Evolutionary conservation across 2,888 invertebrate genomes (phyloP).

Genomic region (Drosophila percnosoma): DNA sequence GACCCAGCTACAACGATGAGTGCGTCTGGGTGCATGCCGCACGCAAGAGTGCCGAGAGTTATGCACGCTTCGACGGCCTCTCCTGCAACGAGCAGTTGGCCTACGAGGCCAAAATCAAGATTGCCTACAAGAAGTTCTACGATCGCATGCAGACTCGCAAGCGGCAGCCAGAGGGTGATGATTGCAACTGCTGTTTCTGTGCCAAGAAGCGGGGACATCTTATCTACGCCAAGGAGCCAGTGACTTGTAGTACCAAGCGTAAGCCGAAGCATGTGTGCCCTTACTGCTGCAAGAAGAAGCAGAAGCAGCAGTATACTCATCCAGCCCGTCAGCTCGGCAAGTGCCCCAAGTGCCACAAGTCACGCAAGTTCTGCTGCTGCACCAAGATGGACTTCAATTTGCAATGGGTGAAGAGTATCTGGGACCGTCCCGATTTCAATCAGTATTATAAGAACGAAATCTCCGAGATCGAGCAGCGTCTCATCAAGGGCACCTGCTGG

Average conservation of each 20-base stretch:
- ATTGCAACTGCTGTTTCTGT: slow-evolving; percentile 82
- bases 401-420: slow-evolving; percentile 81
- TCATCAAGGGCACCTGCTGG: slow-evolving; percentile 72
- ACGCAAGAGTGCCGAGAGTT: slow-evolving; percentile 78
- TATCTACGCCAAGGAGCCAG: slow-evolving; percentile 73
- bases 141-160: slow-evolving; percentile 81
- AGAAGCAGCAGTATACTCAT: slow-evolving; percentile 61
- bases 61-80: slow-evolving; percentile 79
- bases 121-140: slow-evolving; percentile 80
- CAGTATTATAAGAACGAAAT: slow-evolving; percentile 79
- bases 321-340: slow-evolving; percentile 64
- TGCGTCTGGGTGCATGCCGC: slow-evolving; percentile 83
- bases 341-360: slow-evolving; percentile 79
- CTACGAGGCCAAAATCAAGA: slow-evolving; percentile 78
- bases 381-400: slow-evolving; percentile 77
- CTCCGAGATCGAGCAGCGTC: slow-evolving; percentile 68
- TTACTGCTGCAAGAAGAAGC: slow-evolving; percentile 75
- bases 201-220: slow-evolving; percentile 79
- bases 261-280: slow-evolving; percentile 72
- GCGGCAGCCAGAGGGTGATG: slow-evolving; percentile 73
- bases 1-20: slow-evolving; percentile 75
- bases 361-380: slow-evolving; percentile 74
- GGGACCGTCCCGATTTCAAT: slow-evolving; percentile 81
- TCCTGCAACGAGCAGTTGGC: slow-evolving; percentile 78
- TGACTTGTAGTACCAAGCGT: slow-evolving; percentile 65